These are phyloP conservation scores for Leptinotarsa texana DNA, from an alignment of 1,140 invertebrate genomes.

Conservation along the genomic window DNA sequence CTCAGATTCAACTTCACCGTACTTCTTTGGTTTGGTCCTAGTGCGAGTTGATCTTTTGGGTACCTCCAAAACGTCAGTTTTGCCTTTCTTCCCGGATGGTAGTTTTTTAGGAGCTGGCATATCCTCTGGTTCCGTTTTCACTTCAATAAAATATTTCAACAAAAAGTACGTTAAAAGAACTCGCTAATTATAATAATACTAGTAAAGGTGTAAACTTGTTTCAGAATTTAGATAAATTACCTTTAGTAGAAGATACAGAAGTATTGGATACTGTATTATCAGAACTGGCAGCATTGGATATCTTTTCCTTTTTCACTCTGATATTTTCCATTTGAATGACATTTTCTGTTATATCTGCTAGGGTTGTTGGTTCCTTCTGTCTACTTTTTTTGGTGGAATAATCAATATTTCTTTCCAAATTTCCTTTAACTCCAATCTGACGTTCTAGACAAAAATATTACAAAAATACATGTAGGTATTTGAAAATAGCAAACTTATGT, in stretches of 20 bases:
- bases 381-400: neutral
- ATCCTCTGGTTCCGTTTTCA: conserved; percentile 25
- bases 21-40: neutral
- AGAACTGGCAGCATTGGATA: neutral
- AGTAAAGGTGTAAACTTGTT: neutral
- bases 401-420: neutral
- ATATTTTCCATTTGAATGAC: neutral
- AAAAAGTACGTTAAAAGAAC: neutral
- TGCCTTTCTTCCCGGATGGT: conserved; percentile 34
- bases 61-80: neutral
- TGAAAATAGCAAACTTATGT: neutral
- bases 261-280: neutral
- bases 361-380: neutral
- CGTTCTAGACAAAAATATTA: neutral
- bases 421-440: neutral
- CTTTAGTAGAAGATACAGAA: neutral
- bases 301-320: conserved; percentile 7
- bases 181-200: neutral
- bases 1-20: conserved; percentile 3
- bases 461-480: neutral
- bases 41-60: conserved; percentile 18
- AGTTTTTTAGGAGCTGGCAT: conserved; percentile 40
- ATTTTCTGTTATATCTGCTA: conserved; percentile 10
- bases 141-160: neutral
- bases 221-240: neutral